A percentile compares a stretch with the other conserved stretches of the same genome.
These are phyloP conservation scores for Pithys albifrons DNA, from an alignment of 2,113 vertebrate species.

Conservation along the genomic window DNA sequence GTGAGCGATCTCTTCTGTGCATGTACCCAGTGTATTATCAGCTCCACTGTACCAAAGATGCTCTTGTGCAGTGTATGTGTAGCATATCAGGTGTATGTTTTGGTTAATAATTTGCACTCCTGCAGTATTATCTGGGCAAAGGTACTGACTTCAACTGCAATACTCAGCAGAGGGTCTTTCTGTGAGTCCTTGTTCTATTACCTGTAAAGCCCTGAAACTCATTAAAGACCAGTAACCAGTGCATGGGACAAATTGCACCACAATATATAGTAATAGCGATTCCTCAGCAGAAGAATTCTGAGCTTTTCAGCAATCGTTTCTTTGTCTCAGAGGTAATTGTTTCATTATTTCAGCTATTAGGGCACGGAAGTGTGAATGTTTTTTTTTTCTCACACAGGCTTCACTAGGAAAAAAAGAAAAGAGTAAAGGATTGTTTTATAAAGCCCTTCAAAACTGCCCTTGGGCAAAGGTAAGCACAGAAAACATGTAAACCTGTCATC, in stretches of 20 bases:
- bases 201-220: neutral
- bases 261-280: neutral
- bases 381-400: slow-evolving; percentile 72
- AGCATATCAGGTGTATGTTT: neutral
- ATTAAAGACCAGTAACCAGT: neutral
- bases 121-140: neutral
- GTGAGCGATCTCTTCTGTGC: neutral
- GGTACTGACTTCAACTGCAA: neutral
- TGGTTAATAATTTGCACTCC: neutral
- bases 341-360: neutral
- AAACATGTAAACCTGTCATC: neutral
- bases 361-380: neutral
- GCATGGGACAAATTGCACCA: neutral
- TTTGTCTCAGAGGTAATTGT: neutral
- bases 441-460: slow-evolving; percentile 91
- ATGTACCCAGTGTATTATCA: neutral
- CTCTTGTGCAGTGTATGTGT: neutral
- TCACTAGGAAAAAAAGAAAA: slow-evolving; percentile 85
- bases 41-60: neutral
- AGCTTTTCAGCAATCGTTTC: neutral
- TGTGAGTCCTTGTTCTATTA: neutral
- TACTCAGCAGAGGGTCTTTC: neutral
- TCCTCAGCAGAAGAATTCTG: neutral
- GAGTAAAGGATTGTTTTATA: slow-evolving; percentile 91
- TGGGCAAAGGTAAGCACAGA: slow-evolving; percentile 89